phyloP scores from a whole-genome alignment of 2,797 vertebrate genomes.

The Silurus aristotelis region DNA sequence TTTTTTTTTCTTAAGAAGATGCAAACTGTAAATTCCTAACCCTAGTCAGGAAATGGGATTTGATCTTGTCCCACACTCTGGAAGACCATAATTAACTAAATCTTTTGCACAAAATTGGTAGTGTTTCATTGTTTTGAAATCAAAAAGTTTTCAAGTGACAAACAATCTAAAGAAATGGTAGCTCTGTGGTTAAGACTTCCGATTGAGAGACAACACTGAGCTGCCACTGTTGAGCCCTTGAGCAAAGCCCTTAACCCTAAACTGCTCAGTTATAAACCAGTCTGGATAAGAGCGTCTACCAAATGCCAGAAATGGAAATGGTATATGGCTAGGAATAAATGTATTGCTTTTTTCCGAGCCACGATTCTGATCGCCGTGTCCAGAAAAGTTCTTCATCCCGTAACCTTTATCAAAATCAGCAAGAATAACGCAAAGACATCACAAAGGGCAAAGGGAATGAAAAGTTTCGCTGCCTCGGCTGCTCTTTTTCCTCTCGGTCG shows the following conservation, averaged over 20 bases:
- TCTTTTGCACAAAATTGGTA: too few relatives aligned
- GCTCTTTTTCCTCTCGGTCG: not conserved
- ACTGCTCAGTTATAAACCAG: too few relatives aligned
- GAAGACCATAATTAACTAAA: not conserved
- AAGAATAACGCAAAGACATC: not conserved
- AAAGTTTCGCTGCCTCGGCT: not conserved
- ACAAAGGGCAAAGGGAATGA: not conserved
- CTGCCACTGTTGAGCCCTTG: too few relatives aligned
- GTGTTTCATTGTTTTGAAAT: not conserved
- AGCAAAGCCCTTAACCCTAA: too few relatives aligned
- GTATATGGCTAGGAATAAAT: not conserved
- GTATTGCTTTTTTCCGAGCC: too few relatives aligned
- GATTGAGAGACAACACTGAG: too few relatives aligned
- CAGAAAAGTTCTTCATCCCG: not conserved
- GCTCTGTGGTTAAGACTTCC: too few relatives aligned
- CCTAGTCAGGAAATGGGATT: not conserved
- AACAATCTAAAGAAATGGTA: not conserved
- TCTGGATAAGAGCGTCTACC: too few relatives aligned
- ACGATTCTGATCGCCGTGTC: not conserved
- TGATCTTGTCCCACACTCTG: not conserved
- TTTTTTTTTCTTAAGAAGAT: too few relatives aligned
- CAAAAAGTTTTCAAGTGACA: not conserved
- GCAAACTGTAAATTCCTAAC: not conserved
- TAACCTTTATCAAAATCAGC: not conserved
- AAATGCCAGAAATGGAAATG: too few relatives aligned